A percentile compares a stretch with the other conserved stretches of the same genome.
phyloP scores from a whole-genome alignment of 2,113 vertebrate species.

The Saimiri boliviensis region DNA sequence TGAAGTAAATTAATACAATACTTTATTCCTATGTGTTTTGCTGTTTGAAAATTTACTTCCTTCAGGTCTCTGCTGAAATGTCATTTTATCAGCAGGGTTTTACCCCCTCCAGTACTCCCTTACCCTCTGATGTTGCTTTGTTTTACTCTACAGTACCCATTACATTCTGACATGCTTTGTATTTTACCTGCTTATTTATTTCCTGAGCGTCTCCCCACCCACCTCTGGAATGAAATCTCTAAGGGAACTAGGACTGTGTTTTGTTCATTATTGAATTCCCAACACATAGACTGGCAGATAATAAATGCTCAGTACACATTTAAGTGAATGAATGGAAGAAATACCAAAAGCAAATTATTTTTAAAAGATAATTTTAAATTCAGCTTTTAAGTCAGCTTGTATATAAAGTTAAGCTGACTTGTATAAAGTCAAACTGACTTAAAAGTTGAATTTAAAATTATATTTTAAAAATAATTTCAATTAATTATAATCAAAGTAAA shows the following conservation, averaged over 20 bases:
- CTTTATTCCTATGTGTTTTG: neutral
- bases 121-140: neutral
- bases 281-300: neutral
- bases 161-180: neutral
- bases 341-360: neutral
- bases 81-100: neutral
- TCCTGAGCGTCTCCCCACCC: neutral
- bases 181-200: slow-evolving; percentile 7
- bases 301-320: neutral
- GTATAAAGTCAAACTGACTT: neutral
- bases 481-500: slow-evolving; percentile 9
- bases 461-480: slow-evolving; percentile 11
- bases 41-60: slow-evolving; percentile 28
- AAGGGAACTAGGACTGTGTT: neutral
- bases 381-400: too few species aligned
- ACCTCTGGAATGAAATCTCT: neutral
- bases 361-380: too few species aligned
- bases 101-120: neutral
- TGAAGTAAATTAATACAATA: slow-evolving; percentile 36
- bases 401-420: too few species aligned
- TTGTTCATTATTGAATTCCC: neutral
- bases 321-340: neutral
- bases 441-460: slow-evolving; percentile 48
- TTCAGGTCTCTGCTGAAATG: neutral
- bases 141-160: neutral